These are phyloP conservation scores for Eupithecia dodoneata DNA, from an alignment of 2,888 invertebrate species.

Conservation along the genomic window DNA sequence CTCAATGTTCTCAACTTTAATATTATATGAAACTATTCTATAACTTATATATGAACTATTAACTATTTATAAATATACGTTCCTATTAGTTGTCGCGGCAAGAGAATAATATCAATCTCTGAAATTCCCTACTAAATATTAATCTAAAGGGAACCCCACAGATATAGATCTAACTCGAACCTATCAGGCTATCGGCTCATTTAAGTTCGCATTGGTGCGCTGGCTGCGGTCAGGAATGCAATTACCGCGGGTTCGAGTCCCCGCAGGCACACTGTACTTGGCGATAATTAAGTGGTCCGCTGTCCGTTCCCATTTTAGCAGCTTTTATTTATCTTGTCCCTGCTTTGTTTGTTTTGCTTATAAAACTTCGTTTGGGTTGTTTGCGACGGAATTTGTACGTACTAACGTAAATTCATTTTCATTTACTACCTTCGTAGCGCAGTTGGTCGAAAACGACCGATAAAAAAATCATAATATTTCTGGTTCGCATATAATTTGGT, in stretches of 20 bases:
- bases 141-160: background rate
- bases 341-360: conserved; percentile 3
- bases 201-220: conserved; percentile 1
- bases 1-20: background rate
- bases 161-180: background rate
- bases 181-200: background rate
- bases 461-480: no score
- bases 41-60: background rate
- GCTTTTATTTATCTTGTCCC: conserved; percentile 2
- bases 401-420: background rate
- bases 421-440: background rate
- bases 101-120: background rate
- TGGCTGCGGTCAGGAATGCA: conserved; percentile 9
- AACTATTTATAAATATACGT: background rate
- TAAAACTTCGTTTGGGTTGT: conserved; percentile 2
- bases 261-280: conserved; percentile 3
- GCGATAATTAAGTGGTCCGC: conserved; percentile 1
- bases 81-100: background rate
- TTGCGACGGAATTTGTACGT: background rate
- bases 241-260: conserved; percentile 7
- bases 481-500: no score
- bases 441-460: no score
- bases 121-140: background rate
- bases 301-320: background rate
- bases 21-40: background rate